Evolutionary conservation across 2,797 vertebrate genomes (phyloP).

Genomic region (Halcyon smyrnensis): DNA sequence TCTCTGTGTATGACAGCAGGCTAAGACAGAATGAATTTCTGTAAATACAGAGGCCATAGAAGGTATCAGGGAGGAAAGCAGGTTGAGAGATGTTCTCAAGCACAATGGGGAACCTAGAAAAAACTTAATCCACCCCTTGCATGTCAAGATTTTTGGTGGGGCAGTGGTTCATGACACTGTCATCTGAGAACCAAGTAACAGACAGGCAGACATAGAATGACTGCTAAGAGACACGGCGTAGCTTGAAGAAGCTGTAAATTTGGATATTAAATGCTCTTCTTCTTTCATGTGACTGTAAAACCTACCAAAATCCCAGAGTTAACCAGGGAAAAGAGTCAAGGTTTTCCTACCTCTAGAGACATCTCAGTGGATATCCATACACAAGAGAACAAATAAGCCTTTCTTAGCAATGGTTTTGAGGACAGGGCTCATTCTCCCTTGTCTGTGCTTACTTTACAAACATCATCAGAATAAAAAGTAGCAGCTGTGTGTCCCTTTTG

Average conservation of each 20-base stretch:
- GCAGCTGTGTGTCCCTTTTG: not conserved
- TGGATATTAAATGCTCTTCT: not conserved
- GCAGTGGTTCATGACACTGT: not conserved
- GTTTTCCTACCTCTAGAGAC: not conserved
- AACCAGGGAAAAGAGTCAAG: not conserved
- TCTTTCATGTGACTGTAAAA: not conserved
- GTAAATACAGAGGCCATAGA: not conserved
- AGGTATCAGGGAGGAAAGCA: not conserved
- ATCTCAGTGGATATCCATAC: not conserved
- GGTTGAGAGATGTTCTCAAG: not conserved
- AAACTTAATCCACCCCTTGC: not conserved
- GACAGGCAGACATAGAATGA: not conserved
- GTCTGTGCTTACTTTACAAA: not conserved
- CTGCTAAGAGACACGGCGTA: not conserved
- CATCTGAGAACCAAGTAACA: not conserved
- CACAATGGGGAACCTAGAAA: not conserved
- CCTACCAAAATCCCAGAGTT: not conserved
- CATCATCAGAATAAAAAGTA: not conserved
- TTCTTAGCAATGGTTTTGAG: not conserved
- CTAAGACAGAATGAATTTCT: not conserved
- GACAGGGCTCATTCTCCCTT: not conserved
- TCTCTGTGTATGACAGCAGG: accelerated
- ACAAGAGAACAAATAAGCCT: not conserved
- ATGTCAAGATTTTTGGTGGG: not conserved
- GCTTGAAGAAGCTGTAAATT: not conserved